Conservation (phyloP, 2,888 invertebrate species). For the Macrosoma leucophasiata region DNA sequence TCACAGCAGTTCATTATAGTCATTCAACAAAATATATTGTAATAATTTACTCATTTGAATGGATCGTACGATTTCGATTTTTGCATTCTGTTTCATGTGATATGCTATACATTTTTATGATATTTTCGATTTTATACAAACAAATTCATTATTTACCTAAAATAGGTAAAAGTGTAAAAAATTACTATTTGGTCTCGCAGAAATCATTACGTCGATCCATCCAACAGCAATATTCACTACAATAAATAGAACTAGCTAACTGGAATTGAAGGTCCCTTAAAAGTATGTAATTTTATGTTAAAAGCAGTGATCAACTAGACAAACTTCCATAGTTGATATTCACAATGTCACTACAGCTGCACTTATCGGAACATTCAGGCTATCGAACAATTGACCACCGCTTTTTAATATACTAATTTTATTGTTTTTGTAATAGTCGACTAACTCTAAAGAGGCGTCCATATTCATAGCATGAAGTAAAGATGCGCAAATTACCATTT, state of each 20-base stretch:
- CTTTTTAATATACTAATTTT: conserved; percentile 67
- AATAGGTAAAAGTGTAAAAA: conserved; percentile 65
- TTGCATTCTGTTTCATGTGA: conserved; percentile 52
- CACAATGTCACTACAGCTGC: conserved; percentile 5
- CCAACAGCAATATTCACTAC: conserved; percentile 64
- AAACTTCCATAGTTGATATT: conserved; percentile 22
- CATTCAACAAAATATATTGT: conserved; percentile 70
- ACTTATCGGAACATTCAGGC: conserved; percentile 11
- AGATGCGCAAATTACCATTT: conserved; percentile 68
- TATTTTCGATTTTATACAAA: conserved; percentile 62
- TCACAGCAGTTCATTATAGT: conserved; percentile 62
- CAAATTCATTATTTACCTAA: conserved; percentile 60
- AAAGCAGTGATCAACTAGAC: conserved; percentile 65
- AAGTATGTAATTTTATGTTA: conserved; percentile 68
- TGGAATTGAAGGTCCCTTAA: conserved; percentile 76
- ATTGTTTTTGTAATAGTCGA: conserved; percentile 67
- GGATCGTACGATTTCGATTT: conserved; percentile 52
- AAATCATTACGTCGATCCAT: conserved; percentile 58
- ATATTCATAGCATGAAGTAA: conserved; percentile 69
- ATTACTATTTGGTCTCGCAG: conserved; percentile 70
- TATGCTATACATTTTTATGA: conserved; percentile 70
- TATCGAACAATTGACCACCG: conserved; percentile 62
- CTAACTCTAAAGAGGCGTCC: conserved; percentile 72
- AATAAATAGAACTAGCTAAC: conserved; percentile 74
- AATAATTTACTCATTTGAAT: conserved; percentile 57